Conservation (phyloP, 2,888 invertebrate species). For the Aporophyla lueneburgensis region DNA sequence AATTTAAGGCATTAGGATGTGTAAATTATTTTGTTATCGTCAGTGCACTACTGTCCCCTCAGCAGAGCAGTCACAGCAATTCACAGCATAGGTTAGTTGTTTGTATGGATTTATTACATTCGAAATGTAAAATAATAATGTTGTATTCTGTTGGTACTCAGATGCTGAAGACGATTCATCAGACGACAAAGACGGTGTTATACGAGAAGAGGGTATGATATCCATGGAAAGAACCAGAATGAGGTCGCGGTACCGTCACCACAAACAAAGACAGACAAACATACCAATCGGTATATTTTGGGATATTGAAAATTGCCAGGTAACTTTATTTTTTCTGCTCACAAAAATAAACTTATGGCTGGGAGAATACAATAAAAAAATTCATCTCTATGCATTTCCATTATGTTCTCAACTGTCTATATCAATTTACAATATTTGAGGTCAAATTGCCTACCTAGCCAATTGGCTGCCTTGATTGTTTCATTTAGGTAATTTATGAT, state of each 20-base stretch:
- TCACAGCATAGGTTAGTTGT: background rate
- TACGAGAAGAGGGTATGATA: slow-evolving; percentile 79
- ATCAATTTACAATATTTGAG: background rate
- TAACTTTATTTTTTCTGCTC: slow-evolving; percentile 70
- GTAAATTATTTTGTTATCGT: slow-evolving; percentile 39
- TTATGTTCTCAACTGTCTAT: background rate
- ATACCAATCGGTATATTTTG: slow-evolving; percentile 96
- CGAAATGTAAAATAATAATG: background rate
- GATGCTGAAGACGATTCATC: slow-evolving; percentile 88
- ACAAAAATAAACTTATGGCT: background rate
- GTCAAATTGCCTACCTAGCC: background rate
- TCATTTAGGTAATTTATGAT: background rate
- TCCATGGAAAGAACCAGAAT: slow-evolving; percentile 80
- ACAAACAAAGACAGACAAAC: slow-evolving; percentile 79
- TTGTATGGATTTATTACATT: background rate
- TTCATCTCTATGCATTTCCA: background rate
- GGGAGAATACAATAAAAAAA: background rate
- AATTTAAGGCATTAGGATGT: slow-evolving; percentile 49
- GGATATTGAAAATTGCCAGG: slow-evolving; percentile 98
- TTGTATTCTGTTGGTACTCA: slow-evolving; percentile 60
- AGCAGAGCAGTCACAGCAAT: slow-evolving; percentile 1
- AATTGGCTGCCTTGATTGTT: slow-evolving; percentile 5
- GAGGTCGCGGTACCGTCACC: slow-evolving; percentile 84
- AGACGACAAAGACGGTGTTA: slow-evolving; percentile 79
- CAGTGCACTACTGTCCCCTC: slow-evolving; percentile 20